A percentile compares a stretch with the other conserved stretches of the same genome.
Evolutionary conservation across 1,140 invertebrate species (phyloP).

Genomic region (Stegodyphus mimosarum): DNA sequence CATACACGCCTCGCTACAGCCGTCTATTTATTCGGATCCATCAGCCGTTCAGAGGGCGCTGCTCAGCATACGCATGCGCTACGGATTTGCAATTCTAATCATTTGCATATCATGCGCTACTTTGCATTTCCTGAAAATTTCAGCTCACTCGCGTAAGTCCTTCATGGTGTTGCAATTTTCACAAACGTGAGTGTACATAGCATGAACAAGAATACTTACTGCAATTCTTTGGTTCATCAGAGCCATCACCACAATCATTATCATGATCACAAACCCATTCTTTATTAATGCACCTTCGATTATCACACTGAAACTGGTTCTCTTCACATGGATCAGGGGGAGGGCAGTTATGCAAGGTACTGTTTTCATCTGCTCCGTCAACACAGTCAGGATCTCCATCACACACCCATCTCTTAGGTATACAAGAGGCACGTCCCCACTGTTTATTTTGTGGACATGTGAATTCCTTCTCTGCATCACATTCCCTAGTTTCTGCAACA

Average conservation of each 20-base stretch:
- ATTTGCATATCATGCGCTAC: too few relatives aligned
- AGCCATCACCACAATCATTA: conserved; percentile 68
- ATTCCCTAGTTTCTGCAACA: conserved; percentile 81
- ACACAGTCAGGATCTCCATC: conserved; percentile 96
- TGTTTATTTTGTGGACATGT: conserved; percentile 89
- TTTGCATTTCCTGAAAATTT: too few relatives aligned
- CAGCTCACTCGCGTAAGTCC: too few relatives aligned
- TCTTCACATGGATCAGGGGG: conserved; percentile 81
- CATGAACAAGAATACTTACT: conserved; percentile 55
- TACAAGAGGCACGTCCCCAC: conserved; percentile 92
- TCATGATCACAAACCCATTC: conserved; percentile 71
- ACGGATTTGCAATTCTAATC: too few relatives aligned
- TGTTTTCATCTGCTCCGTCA: conserved; percentile 95
- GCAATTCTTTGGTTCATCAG: conserved; percentile 66
- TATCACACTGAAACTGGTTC: conserved; percentile 90
- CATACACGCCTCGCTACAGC: too few relatives aligned
- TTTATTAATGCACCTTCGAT: conserved; percentile 86
- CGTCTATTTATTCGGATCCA: too few relatives aligned
- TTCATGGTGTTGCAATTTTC: too few relatives aligned
- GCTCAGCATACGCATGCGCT: too few relatives aligned
- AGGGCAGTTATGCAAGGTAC: conserved; percentile 83
- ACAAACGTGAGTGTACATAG: too few relatives aligned
- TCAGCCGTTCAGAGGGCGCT: too few relatives aligned
- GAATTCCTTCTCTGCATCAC: conserved; percentile 91
- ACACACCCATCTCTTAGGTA: conserved; percentile 93